These are phyloP conservation scores for Callopanchax toddi DNA, from an alignment of 2,113 vertebrate species.

Conservation along the genomic window DNA sequence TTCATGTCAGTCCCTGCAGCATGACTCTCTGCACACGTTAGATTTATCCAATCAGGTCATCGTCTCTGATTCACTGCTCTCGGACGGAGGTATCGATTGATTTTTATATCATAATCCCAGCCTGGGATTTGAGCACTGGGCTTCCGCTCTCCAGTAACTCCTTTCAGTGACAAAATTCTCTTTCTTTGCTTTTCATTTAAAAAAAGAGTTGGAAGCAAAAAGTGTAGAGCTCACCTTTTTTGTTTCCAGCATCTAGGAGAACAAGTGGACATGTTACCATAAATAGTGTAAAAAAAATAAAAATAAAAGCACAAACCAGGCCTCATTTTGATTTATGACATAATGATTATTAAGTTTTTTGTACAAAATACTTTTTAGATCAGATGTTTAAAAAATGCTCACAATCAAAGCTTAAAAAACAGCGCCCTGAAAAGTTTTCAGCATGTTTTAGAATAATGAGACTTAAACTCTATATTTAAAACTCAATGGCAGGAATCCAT, in stretches of 20 bases:
- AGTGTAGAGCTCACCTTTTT: constrained; percentile 29
- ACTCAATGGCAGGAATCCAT: no score
- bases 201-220: constrained; percentile 32
- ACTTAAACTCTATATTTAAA: no score
- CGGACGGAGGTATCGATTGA: constrained; percentile 70
- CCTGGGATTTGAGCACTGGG: constrained; percentile 54
- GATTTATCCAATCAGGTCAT: constrained; percentile 61
- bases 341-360: no score
- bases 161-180: constrained; percentile 58
- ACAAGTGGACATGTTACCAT: no score
- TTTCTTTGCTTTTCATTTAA: constrained; percentile 19
- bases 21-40: constrained; percentile 62
- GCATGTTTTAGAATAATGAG: no score
- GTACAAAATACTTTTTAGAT: no score
- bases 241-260: constrained; percentile 4
- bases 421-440: no score
- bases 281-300: no score
- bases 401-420: no score
- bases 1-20: constrained; percentile 56
- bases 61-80: constrained; percentile 45
- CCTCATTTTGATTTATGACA: no score
- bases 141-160: constrained; percentile 44
- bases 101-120: constrained; percentile 74
- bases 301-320: no score
- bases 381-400: no score